Conservation (phyloP, 2,113 vertebrate genomes). For the Tachycineta bicolor region DNA sequence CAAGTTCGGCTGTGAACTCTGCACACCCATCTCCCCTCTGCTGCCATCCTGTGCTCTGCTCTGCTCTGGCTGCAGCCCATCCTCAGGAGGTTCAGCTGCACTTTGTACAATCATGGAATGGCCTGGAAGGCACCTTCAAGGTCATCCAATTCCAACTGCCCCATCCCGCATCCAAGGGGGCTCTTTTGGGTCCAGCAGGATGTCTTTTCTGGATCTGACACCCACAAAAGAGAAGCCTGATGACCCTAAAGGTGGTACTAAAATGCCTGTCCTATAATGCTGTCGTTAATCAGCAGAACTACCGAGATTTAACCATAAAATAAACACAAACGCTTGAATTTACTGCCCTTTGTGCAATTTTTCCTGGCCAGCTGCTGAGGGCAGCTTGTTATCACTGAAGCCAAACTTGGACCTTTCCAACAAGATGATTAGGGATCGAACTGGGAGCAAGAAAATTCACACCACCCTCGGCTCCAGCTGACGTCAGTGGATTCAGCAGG, state of each 20-base stretch:
- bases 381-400: background rate
- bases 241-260: background rate
- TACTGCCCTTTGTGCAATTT: background rate
- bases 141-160: background rate
- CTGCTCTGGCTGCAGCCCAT: background rate
- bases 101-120: background rate
- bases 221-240: rapidly evolving
- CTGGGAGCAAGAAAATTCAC: conserved; percentile 1
- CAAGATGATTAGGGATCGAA: background rate
- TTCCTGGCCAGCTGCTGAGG: background rate
- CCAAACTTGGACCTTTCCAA: background rate
- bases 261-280: background rate
- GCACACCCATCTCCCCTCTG: background rate
- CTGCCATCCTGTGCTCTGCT: background rate
- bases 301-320: background rate
- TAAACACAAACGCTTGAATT: background rate
- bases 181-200: background rate
- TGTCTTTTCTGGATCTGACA: background rate
- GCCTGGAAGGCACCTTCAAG: background rate
- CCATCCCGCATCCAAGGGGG: background rate
- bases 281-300: background rate
- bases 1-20: background rate
- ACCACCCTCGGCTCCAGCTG: background rate
- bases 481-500: background rate
- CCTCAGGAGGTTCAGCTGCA: background rate